Base-by-base conservation (phyloP, 2,797 vertebrate genomes). In the Eulemur rubriventer region DNA sequence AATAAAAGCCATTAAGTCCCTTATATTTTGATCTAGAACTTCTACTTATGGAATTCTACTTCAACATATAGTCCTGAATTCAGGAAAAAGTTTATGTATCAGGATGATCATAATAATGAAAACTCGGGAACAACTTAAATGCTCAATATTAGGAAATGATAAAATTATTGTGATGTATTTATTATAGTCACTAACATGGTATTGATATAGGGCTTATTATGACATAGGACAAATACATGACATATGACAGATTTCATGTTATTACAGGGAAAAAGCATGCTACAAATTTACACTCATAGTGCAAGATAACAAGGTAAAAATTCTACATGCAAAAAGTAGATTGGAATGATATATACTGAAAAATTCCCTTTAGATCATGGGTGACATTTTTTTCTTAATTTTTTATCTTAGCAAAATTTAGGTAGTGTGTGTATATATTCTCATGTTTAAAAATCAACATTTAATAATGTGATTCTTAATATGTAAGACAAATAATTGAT, bases 321-420 rank as follows among this genome's bases (percentile, higher is more conserved):
- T 79, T 78, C 14, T 73, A 61, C 35, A 38, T 2, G 50, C 18
- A 79, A 17, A 92, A 82, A 73, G 16, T 67, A 41, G 22, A 85
- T 5, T 82, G 48, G 17, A 89, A 88, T 30, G 5, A 38, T 28
- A 57, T 7, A 28, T 0, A 35, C 33, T 48, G 30, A 48, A 59
- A 65, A 26, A 70, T 78, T 72, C 81, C 17, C 12, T 89, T 80
- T 84, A 89, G 43, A 55, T 59, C 9, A 55, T 67, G 61, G 33
- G 4, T 55, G 11, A 75, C 48, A 10, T 26, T 48, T 61, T 18
- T 57, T 6, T 55, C 26, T 72, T 83, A 38, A 75, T 91, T 87
- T 91, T 91, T 7, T 87, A 18, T 92, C 52, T 90, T 80, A 89
- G 92, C 18, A 38, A 95, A 72, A 9, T 94, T 81, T 85, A 76